Conservation (phyloP, 1,140 invertebrate species). For the Pogonognathellus flavescens region DNA sequence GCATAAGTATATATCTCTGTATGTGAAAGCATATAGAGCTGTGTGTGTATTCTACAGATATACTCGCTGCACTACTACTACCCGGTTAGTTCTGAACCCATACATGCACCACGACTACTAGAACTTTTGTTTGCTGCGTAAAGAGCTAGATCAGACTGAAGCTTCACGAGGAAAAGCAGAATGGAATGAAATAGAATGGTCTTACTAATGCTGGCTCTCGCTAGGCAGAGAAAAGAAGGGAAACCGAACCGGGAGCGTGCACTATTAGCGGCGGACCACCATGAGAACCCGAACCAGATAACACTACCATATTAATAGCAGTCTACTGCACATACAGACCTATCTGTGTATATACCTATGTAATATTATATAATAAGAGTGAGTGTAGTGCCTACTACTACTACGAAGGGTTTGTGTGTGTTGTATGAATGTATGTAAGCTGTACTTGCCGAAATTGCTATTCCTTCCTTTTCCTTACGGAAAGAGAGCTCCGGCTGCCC, state of each 20-base stretch:
- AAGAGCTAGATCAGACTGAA: background rate
- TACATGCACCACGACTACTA: background rate
- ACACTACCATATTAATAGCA: background rate
- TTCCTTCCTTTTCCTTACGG: background rate
- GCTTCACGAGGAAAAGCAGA: background rate
- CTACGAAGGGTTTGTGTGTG: background rate
- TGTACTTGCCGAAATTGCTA: constrained; percentile 1
- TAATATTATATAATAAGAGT: background rate
- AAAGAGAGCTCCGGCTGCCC: no score
- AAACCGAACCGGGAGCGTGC: constrained; percentile 48
- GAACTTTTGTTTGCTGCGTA: background rate
- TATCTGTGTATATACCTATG: background rate
- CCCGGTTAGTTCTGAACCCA: background rate
- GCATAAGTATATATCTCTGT: no score
- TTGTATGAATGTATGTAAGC: background rate
- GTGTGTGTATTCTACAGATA: no score
- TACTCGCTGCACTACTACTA: no score
- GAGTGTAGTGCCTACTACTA: background rate
- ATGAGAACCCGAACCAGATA: constrained; percentile 47
- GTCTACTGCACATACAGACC: background rate
- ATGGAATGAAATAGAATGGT: background rate
- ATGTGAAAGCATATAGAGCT: no score
- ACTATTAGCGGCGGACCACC: constrained; percentile 44
- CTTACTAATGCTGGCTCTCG: background rate
- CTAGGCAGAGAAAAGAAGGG: constrained; percentile 34